These are phyloP conservation scores for Muscicapa comitata DNA, from an alignment of 2,797 vertebrate species.

Conservation along the genomic window DNA sequence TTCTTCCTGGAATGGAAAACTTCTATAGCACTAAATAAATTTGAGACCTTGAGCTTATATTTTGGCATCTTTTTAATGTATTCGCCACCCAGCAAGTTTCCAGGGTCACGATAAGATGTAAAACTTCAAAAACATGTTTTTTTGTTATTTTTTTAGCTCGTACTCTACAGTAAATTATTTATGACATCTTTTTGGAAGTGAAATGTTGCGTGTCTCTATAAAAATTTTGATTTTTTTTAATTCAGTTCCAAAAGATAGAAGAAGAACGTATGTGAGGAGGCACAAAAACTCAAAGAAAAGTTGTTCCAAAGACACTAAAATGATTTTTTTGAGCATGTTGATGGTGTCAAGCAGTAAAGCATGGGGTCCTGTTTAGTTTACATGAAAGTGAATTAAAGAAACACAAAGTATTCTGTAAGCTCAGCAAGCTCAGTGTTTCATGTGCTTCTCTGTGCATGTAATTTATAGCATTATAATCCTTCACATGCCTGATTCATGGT, in stretches of 20 bases:
- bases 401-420: background rate
- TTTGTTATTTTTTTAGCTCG: background rate
- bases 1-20: background rate
- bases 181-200: background rate
- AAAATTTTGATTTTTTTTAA: background rate
- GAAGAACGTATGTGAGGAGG: background rate
- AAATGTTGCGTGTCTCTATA: constrained; percentile 30
- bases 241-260: constrained; percentile 13
- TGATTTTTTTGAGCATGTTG: background rate
- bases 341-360: background rate
- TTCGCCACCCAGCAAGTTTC: constrained; percentile 17
- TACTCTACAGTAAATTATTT: constrained; percentile 18
- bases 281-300: background rate
- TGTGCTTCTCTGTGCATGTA: background rate
- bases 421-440: background rate
- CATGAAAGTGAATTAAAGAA: background rate
- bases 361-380: background rate
- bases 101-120: constrained; percentile 1
- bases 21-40: constrained; percentile 19
- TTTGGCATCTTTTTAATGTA: constrained; percentile 29
- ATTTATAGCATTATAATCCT: background rate
- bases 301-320: background rate
- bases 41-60: background rate
- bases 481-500: background rate
- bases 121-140: constrained; percentile 11